Evolutionary conservation across 2,888 invertebrate genomes (phyloP).

Genomic region (Drosophila paranaensis): DNA sequence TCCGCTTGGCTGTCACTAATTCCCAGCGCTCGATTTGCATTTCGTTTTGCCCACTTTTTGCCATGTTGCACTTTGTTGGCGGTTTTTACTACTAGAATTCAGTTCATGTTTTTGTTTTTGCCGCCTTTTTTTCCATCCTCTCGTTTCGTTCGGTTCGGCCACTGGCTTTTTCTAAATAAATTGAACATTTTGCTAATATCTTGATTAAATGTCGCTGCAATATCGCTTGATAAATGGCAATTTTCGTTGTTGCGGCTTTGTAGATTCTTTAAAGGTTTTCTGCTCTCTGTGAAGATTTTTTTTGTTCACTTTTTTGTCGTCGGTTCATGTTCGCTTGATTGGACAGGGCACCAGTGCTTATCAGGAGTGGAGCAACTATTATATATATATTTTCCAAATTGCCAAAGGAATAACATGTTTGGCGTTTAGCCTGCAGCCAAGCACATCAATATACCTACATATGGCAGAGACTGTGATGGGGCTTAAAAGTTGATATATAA

Average conservation of each 20-base stretch:
- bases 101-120: constrained; percentile 24
- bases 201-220: constrained; percentile 72
- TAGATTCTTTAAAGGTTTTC: constrained; percentile 17
- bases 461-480: background rate
- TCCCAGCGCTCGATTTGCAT: constrained; percentile 75
- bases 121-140: constrained; percentile 2
- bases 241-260: constrained; percentile 42
- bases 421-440: background rate
- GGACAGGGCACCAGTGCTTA: constrained; percentile 8
- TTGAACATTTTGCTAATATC: constrained; percentile 76
- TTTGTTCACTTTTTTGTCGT: background rate
- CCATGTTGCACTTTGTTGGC: constrained; percentile 38
- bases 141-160: constrained; percentile 15
- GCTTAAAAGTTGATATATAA: background rate
- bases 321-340: constrained; percentile 1
- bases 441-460: background rate
- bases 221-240: constrained; percentile 66
- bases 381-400: background rate
- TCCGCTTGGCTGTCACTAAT: constrained; percentile 76
- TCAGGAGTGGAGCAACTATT: background rate
- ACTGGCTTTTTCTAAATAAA: constrained; percentile 65
- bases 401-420: background rate
- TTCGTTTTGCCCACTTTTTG: constrained; percentile 48
- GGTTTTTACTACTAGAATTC: constrained; percentile 20
- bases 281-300: background rate